Base-by-base conservation (phyloP, 2,888 invertebrate genomes). In the Xanthorhoe spadicearia region DNA sequence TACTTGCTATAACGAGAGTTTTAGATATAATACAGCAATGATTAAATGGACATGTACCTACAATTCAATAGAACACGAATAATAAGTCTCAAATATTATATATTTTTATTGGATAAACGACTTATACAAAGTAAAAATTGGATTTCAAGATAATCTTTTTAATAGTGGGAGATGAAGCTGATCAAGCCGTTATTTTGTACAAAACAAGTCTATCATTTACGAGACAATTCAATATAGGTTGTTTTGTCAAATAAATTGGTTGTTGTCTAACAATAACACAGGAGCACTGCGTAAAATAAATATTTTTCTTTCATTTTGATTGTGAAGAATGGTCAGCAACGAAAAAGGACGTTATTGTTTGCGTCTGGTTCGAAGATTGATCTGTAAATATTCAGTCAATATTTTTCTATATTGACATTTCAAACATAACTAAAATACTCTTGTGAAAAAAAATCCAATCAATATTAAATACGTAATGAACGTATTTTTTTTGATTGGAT, bases 291-390 rank as follows among this genome's bases (percentile, higher is more conserved):
- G 46, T 18, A 58, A 63, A 48, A 54, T 53, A 61, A 61, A 57
- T 57, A 32, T 57, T 50, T 56, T 52, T 57, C 56, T 63, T 63
- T 57, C 32, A 63, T 57, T 63, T 56, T 18, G 50, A 46, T 57
- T 57, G 51, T 8, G 50, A 32, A 35, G 8, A 23, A 15, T 35
- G 8, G 51, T 32, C 38, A 46, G 51, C 51, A 8, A 51, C 13
- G 43, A 53, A 23, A 51, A 51, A 23, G 46, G 23, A 23, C 23
- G 23, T 51, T 51, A 51, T 51, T 51, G 56, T 46, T 56, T 56
- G 46, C 43, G 43, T 55, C n/a, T 55, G 32, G 32, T 18, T 18
- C 15, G 56, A 58, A 49, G 57, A 58, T 58, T 17, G 57, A 58
- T 53, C 53, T 51, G 51, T 51, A 13, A 10, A 19, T 28, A 51